Base-by-base conservation (phyloP, 2,113 vertebrate genomes). In the Melanocharis versteri region DNA sequence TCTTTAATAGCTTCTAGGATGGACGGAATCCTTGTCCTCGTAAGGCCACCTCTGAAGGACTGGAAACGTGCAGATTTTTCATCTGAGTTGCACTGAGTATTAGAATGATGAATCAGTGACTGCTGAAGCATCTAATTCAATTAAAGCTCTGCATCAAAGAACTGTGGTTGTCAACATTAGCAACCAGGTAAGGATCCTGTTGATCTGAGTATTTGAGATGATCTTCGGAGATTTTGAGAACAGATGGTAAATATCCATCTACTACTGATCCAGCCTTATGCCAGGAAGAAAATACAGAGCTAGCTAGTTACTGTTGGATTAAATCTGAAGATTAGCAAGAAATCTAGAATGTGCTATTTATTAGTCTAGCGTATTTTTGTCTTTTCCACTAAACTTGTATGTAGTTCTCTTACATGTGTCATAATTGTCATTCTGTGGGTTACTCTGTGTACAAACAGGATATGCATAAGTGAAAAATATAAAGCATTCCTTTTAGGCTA, bases 1-100 rank as follows among this genome's bases (percentile, higher is more conserved):
- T 35, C 58, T 87, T 95, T 97, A 97, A 96, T 96, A 96, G 84
- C 80, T 95, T 96, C 66, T 93, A 93, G 84, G 77, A 93, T 75
- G n/a, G 35, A 87, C 79, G 2, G 56, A 96, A 80, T 53, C 33
- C 42, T 83, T 37, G 64, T 97, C 77, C 75, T 81, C 72, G 23
- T 64, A 77, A 90, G 83, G 54, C 30, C 26, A 61, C 13, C 53
- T 83, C 42, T 54, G 28, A 96, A 96, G 51, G 37, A 71, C 73
- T 89, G 39, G 77, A 91, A 96, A 77, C 6, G 3, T 85, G 56
- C 68, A 75, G 57, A 75, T 95, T 96, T 96, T 96, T 96, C 81
- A 35, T 75, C 61, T 48, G 39, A 70, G 60, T 60, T 93, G 65
- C 65, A 37, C 30, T 71, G 80, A 96, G 91, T 88, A 76, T 60